Percentiles rank a stretch among this genome's conserved stretches.
These are phyloP conservation scores for Argyra leucocephala DNA, from an alignment of 2,888 invertebrate species.

Conservation along the genomic window DNA sequence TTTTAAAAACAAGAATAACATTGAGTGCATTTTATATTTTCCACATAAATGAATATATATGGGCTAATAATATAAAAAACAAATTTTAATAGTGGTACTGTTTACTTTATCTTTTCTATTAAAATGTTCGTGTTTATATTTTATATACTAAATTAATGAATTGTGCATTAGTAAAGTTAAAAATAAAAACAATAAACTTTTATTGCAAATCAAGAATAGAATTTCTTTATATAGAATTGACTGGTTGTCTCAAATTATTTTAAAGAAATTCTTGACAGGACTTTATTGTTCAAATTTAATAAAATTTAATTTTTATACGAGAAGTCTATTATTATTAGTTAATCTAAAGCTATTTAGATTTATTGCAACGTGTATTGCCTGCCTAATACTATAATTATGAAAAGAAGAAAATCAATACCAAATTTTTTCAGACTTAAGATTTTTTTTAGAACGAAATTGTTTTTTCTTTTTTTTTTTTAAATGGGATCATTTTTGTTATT, in stretches of 20 bases:
- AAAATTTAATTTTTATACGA: no score
- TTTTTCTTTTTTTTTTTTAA: neutral
- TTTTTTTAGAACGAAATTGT: neutral
- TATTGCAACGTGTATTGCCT: neutral
- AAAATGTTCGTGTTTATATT: no score
- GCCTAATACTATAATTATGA: neutral
- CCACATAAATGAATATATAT: neutral
- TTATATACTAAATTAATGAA: no score
- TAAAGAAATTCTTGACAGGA: no score
- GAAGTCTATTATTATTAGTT: no score
- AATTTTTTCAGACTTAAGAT: constrained; percentile 8
- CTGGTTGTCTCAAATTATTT: no score
- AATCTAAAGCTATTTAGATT: neutral
- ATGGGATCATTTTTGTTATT: constrained; percentile 15
- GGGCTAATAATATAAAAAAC: neutral
- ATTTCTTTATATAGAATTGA: no score
- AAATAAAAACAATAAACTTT: no score
- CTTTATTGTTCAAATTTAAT: no score
- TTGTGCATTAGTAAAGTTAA: no score
- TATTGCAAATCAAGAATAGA: no score
- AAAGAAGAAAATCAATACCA: constrained; percentile 9
- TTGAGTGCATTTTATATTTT: neutral
- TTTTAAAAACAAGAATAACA: constrained; percentile 1
- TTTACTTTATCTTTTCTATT: neutral
- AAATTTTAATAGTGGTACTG: neutral